phyloP scores from a whole-genome alignment of 1,140 invertebrate genomes.

The Cyclargus thomasi region DNA sequence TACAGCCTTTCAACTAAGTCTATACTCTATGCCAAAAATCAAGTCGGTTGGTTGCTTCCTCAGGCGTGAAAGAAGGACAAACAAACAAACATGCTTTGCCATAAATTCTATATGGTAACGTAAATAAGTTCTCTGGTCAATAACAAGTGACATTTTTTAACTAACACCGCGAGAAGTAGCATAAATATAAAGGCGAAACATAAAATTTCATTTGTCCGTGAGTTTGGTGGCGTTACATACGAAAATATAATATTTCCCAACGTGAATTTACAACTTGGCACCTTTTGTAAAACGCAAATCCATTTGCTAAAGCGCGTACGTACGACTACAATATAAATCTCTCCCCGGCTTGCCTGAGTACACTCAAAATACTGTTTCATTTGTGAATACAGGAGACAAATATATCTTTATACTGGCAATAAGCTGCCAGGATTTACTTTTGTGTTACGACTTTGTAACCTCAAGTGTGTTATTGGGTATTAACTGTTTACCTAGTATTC shows the following conservation, averaged over 20 bases:
- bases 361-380: slow-evolving; percentile 41
- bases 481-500: no score
- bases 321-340: slow-evolving; percentile 24
- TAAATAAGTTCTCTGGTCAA: background rate
- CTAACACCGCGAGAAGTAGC: background rate
- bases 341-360: slow-evolving; percentile 19
- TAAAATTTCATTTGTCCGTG: background rate
- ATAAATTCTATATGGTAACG: no score
- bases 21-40: no score
- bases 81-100: no score
- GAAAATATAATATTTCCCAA: slow-evolving; percentile 6
- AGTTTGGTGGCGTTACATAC: background rate
- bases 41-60: no score
- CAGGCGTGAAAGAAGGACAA: no score
- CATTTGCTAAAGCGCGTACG: slow-evolving; percentile 21
- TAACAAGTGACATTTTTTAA: background rate
- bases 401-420: slow-evolving; percentile 56
- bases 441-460: slow-evolving; percentile 38
- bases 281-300: slow-evolving; percentile 16
- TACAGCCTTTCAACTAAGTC: no score
- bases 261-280: slow-evolving; percentile 12
- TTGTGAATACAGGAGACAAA: slow-evolving; percentile 45
- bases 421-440: slow-evolving; percentile 65
- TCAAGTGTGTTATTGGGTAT: no score
- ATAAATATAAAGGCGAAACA: background rate